Conservation (phyloP, 2,888 invertebrate species). For the Sphecodes monilicornis region DNA sequence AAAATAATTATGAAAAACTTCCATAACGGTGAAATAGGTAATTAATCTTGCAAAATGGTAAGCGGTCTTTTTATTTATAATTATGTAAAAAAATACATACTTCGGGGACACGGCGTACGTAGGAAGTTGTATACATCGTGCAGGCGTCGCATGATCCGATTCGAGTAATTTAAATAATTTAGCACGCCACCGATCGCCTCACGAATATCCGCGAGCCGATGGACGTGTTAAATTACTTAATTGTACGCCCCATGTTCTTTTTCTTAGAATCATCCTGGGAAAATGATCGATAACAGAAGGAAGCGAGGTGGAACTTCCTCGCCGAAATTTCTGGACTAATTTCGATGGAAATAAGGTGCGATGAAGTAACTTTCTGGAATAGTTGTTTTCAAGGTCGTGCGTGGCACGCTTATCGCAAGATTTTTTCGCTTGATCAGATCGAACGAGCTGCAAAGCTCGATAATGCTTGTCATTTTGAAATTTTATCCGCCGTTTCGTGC, state of each 20-base stretch:
- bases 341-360: neutral
- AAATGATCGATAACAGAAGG: neutral
- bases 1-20: too few relatives aligned
- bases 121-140: conserved; percentile 17
- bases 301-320: neutral
- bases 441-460: neutral
- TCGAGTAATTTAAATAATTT: conserved; percentile 64
- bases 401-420: neutral
- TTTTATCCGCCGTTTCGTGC: neutral
- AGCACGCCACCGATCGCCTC: conserved; percentile 46
- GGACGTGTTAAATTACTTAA: conserved; percentile 41
- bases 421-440: neutral
- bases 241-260: conserved; percentile 16
- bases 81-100: neutral
- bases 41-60: too few relatives aligned
- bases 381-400: neutral
- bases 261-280: conserved; percentile 5
- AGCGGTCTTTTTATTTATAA: neutral
- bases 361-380: neutral
- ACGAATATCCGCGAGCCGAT: conserved; percentile 26
- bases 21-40: too few relatives aligned
- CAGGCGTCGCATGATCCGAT: conserved; percentile 55
- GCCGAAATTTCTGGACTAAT: conserved; percentile 13
- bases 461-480: neutral
- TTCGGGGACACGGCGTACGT: neutral